Evolutionary conservation across 2,113 vertebrate species (phyloP).

Genomic region (Terrapene triunguis): DNA sequence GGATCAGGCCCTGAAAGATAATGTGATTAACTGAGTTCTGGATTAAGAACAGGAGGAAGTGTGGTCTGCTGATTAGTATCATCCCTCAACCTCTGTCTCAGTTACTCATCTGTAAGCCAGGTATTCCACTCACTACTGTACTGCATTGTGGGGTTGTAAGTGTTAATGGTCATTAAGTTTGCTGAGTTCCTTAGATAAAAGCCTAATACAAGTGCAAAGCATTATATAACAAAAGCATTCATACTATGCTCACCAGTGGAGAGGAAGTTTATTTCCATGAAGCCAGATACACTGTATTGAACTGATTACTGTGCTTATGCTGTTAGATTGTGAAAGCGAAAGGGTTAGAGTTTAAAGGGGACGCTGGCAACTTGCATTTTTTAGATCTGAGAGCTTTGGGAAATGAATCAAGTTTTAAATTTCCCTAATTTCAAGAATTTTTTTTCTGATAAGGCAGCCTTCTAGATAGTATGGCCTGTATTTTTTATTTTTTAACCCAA

Average conservation of each 20-base stretch:
- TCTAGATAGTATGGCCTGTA: neutral
- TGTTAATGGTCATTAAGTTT: neutral
- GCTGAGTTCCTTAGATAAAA: neutral
- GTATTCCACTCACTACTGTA: neutral
- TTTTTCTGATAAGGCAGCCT: neutral
- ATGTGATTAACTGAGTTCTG: neutral
- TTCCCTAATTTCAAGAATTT: neutral
- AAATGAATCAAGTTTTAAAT: neutral
- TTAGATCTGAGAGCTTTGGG: neutral
- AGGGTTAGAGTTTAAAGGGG: neutral
- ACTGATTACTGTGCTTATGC: neutral
- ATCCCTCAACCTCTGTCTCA: neutral
- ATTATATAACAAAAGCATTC: fast-evolving
- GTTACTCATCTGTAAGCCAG: constrained; percentile 55
- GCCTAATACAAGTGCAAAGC: neutral
- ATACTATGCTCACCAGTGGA: neutral
- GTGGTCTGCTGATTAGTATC: neutral
- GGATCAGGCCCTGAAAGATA: neutral
- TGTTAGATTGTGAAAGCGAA: neutral
- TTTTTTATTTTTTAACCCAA: neutral
- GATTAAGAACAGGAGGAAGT: neutral
- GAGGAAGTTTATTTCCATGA: fast-evolving
- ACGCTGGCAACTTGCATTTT: constrained; percentile 1
- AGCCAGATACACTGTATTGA: neutral
- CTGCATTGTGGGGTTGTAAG: neutral